Base-by-base conservation (phyloP, 2,113 vertebrate species). In the Pogona vitticeps region DNA sequence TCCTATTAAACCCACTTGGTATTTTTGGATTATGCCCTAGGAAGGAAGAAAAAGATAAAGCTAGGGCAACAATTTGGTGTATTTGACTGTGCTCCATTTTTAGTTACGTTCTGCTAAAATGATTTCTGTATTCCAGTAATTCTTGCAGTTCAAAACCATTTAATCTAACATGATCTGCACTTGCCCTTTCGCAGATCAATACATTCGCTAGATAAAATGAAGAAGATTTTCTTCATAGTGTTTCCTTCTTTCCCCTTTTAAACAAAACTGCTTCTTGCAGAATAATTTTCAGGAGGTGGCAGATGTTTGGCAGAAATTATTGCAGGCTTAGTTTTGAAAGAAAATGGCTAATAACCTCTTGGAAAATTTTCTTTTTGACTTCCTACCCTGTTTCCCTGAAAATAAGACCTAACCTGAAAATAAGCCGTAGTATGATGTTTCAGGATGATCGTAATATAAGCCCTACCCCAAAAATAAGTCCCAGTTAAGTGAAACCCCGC, bases 141-240 rank as follows among this genome's bases (percentile, higher is more conserved):
- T 31, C 0, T 2, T 0, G 84, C 40, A n/a, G 56, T 59, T 83
- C 83, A 65, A 0, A 40, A 80, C 4, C 58, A 12, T 78, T 89
- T 70, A 56, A 82, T 87, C 78, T 59, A 80, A 63, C 65, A 5
- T 58, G 42, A 63, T 80, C 78, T 10, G 31, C 0, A 20, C 81
- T 88, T 93, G 10, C 78, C 26, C 87, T 80, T 90, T 61, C 88
- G 83, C 70, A 79, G 38, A 59, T 40, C 36, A 9, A 68, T 87
- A 72, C 23, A 70, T 56, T 20, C 4, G 40, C 26, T 72, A 71
- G n/a, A 72, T n/a, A 59, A 46, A 83, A 83, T 36, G 68, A 58
- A 83, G 72, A 73, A 65, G 79, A 31, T 28, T 6, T 84, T 52
- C 63, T 20, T 23, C 63, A 20, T 26, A 6, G 20, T 26, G 14